Conservation (phyloP, 2,113 vertebrate species). For the Gobiocypris rarus region DNA sequence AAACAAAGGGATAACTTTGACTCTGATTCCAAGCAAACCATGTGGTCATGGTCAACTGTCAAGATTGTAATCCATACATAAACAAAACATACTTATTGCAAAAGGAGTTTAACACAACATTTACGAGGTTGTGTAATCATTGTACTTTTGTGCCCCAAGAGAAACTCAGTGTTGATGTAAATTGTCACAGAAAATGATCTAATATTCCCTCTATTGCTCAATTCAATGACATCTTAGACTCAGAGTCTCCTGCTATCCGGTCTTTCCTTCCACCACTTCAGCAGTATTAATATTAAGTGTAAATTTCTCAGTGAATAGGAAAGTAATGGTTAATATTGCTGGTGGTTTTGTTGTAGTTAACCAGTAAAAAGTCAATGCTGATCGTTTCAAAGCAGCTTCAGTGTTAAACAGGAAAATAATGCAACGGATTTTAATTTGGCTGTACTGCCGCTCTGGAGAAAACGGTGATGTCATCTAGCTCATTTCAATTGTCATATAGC, state of each 20-base stretch:
- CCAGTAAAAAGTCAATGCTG: too few relatives aligned
- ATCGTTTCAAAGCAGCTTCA: too few relatives aligned
- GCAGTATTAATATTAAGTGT: not conserved
- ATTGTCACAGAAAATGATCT: slow-evolving; percentile 12
- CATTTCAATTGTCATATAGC: too few relatives aligned
- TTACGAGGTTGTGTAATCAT: not conserved
- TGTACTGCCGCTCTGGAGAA: too few relatives aligned
- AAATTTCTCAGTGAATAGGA: not conserved
- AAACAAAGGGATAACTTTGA: not conserved
- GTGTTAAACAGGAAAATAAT: too few relatives aligned
- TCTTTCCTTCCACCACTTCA: not conserved
- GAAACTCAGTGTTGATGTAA: not conserved
- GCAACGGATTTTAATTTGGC: too few relatives aligned
- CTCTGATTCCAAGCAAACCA: not conserved
- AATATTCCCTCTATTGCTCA: slow-evolving; percentile 12
- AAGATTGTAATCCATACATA: not conserved
- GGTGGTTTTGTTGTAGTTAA: not conserved
- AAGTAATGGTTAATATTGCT: not conserved
- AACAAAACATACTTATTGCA: not conserved
- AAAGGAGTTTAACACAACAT: not conserved
- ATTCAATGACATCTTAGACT: not conserved
- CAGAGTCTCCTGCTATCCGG: not conserved
- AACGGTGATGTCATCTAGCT: too few relatives aligned
- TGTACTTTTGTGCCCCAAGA: slow-evolving; percentile 8
- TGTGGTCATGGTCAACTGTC: not conserved